These are phyloP conservation scores for Hololepta plana DNA, from an alignment of 2,888 invertebrate genomes.

Conservation along the genomic window DNA sequence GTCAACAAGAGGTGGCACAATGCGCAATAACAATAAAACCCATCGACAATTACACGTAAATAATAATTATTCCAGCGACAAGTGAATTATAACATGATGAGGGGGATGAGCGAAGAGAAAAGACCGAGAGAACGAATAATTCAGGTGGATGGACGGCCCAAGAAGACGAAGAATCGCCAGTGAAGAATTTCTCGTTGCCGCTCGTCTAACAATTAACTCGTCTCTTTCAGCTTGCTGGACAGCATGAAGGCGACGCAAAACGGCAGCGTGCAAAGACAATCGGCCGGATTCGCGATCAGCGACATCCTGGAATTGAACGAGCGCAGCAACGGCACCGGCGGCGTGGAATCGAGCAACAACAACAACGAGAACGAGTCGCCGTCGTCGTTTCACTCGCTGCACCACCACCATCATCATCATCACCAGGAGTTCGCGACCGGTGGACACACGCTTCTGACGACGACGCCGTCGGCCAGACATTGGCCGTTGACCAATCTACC, in stretches of 20 bases:
- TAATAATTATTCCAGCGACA: no score
- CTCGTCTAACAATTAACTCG: constrained; percentile 9
- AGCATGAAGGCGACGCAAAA: constrained; percentile 55
- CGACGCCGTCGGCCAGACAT: constrained; percentile 20
- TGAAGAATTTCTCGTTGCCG: no score
- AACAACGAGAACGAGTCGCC: constrained; percentile 14
- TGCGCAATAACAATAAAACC: no score
- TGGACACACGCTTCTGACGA: constrained; percentile 24
- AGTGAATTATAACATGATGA: no score
- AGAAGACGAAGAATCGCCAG: no score
- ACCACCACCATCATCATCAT: constrained; percentile 6
- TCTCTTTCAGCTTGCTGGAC: constrained; percentile 52
- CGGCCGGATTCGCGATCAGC: constrained; percentile 80
- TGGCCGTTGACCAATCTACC: no score
- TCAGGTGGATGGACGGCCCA: no score
- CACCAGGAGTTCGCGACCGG: no score
- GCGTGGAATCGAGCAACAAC: constrained; percentile 22
- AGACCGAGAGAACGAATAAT: no score
- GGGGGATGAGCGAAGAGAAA: no score
- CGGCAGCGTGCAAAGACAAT: constrained; percentile 33
- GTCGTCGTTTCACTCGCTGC: constrained; percentile 7
- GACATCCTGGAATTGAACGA: constrained; percentile 85
- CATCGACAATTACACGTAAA: no score
- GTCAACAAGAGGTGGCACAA: no score
- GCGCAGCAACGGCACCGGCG: constrained; percentile 26